Conservation (phyloP, 2,797 vertebrate species). For the Catamblyrhynchus diadema region DNA sequence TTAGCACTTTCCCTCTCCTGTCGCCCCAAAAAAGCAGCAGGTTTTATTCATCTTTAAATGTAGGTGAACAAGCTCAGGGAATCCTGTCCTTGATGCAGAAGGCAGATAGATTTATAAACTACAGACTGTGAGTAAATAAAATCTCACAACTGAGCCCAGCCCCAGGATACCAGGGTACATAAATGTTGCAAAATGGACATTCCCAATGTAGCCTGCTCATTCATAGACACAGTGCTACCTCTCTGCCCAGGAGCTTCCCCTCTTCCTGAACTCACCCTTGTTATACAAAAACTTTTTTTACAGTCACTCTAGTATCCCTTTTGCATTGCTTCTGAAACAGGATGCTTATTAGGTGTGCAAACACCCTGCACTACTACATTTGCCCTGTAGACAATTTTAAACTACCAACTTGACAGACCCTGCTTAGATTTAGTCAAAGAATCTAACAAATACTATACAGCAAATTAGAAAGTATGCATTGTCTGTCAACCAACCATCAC, state of each 20-base stretch:
- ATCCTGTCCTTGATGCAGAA: background rate
- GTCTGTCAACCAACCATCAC: background rate
- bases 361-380: background rate
- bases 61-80: background rate
- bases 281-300: background rate
- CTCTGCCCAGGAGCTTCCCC: background rate
- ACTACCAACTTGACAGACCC: background rate
- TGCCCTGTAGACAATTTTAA: background rate
- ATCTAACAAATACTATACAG: background rate
- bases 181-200: background rate
- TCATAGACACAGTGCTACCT: background rate
- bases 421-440: background rate
- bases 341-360: background rate
- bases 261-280: background rate
- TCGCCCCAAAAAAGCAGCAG: background rate
- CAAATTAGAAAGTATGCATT: background rate
- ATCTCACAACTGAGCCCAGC: background rate
- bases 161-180: rapidly evolving
- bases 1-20: background rate
- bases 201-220: background rate
- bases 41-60: background rate
- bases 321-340: background rate
- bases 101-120: background rate
- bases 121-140: background rate
- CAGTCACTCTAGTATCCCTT: background rate